Base-by-base conservation (phyloP, 64 coral and sea anemone genomes). In the Hydrozoanthus tunicans region DNA sequence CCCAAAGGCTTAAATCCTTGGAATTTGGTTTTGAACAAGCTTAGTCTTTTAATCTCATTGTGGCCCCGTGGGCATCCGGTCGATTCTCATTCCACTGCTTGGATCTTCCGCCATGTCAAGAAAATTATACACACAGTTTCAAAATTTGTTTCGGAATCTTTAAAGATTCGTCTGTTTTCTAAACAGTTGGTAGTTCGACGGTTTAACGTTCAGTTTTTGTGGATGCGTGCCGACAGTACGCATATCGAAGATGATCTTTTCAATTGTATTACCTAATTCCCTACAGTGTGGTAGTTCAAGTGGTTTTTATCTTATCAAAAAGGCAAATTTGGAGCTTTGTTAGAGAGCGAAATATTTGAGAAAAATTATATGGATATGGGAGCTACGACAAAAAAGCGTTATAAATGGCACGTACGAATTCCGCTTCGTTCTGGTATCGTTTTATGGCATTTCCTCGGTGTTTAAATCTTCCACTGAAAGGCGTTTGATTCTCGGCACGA, bases 1-100 rank as follows among this genome's bases (percentile, higher is more conserved):
- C 26, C 11, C 26, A 86, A 88, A 88, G 24, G 56, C 61, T 60
- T 14, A 71, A 43, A 73, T 75, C 57, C 60, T 88, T 75, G n/a
- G 67, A 74, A 60, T 88, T 88, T 74, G 55, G 59, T 88, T 88
- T 88, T 70, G 56, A 53, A 88, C 84, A 60, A 59, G 56, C 12
- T 88, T 73, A 74, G 68, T 9, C 55, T 7, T 10, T 12, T 88
- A 88, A 88, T 58, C 84, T 58, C 25, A 13, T 73, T 86, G 55
- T 61, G 20, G 23, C 23, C 56, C 10, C 43, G 60, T 6, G 15
- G 55, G 24, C 13, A 88, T 24, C 20, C 32, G 68, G 5, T 65
- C 65, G 27, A 52, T 32, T 61, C 67, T 73, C 13, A n/a, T 75
- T 72, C 59, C 25, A 55, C 84, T 74, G 69, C 56, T 43, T 26